Evolutionary conservation across 1,140 invertebrate genomes (phyloP), one percentile per base, ranked within the genome.

Genomic region (Sitophilus oryzae): DNA sequence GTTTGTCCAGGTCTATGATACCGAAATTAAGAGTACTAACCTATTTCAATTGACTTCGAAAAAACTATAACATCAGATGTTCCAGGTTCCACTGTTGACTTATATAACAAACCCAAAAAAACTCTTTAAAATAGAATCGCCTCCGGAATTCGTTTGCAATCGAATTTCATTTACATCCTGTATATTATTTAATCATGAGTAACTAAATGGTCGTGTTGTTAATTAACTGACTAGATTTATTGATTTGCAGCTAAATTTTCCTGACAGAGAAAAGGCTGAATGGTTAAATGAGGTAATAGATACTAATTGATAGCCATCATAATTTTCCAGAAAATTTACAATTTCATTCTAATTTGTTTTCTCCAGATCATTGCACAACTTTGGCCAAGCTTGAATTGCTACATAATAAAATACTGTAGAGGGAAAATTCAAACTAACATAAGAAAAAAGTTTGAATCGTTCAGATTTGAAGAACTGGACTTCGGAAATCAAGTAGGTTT

Each of bases 311-410:
- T 10, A 22, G 37, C 23, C 2, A 36, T 19, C 14, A 11, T 47
- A 48, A 14, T 19, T 20, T 52, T 41, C 20, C n/a, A 48, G 10
- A 18, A 14, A 38, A 25, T 15, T 5, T 16, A 40, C 11, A 22
- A 55, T 40, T 30, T 16, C 10, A n/a, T 30, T 8, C 45, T 20
- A 22, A 9, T 34, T 9, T 16, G 30, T 37, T 23, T 36, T 30
- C 60, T 64, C 8, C 69, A 93, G 89, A 88, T 94, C 49, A 71
- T 93, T 2, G 80, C 83, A 30, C 91, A 96, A 78, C 77, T 96
- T 35, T 97, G 93, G 94, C 94, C 93, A 14, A 92, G 90, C 71
- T 85, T 96, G 42, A 93, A 92, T 65, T 82, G 89, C 50, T 96
- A 85, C 74, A 82, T 88, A 0, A 79, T 85, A 50, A 83, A 83